These are phyloP conservation scores for Heliconius sara DNA, from an alignment of 2,888 invertebrate genomes.

Conservation along the genomic window DNA sequence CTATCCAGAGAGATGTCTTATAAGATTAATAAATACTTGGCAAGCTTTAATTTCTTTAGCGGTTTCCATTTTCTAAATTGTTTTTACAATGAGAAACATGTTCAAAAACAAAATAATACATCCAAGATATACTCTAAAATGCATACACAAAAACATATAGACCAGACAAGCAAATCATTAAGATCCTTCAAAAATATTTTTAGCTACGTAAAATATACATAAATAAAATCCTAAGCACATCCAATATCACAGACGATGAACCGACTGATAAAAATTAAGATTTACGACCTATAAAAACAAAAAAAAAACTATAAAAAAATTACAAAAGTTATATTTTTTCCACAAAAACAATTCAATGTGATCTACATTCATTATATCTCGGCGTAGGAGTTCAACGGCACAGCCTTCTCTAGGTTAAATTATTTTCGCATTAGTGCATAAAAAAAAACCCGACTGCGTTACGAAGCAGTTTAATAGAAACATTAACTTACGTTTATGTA, in stretches of 20 bases:
- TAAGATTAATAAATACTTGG: background rate
- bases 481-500: constrained; percentile 6
- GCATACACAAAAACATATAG: background rate
- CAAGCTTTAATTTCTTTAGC: too few relatives aligned
- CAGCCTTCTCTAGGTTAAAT: constrained; percentile 31
- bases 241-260: background rate
- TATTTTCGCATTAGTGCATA: constrained; percentile 44
- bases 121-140: too few relatives aligned
- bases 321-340: background rate
- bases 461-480: constrained; percentile 22
- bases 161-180: background rate
- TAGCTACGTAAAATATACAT: too few relatives aligned
- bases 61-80: too few relatives aligned
- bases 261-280: background rate
- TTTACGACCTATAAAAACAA: background rate
- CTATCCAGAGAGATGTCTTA: too few relatives aligned
- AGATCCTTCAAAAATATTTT: background rate
- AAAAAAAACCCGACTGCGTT: constrained; percentile 17
- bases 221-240: too few relatives aligned
- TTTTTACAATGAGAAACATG: background rate
- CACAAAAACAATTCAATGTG: constrained; percentile 1
- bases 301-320: background rate
- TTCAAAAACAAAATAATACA: too few relatives aligned
- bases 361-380: constrained; percentile 3
- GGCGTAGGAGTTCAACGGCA: constrained; percentile 31